phyloP scores from a whole-genome alignment of 2,797 vertebrate species.

The Heteromormyrus szaboi region DNA sequence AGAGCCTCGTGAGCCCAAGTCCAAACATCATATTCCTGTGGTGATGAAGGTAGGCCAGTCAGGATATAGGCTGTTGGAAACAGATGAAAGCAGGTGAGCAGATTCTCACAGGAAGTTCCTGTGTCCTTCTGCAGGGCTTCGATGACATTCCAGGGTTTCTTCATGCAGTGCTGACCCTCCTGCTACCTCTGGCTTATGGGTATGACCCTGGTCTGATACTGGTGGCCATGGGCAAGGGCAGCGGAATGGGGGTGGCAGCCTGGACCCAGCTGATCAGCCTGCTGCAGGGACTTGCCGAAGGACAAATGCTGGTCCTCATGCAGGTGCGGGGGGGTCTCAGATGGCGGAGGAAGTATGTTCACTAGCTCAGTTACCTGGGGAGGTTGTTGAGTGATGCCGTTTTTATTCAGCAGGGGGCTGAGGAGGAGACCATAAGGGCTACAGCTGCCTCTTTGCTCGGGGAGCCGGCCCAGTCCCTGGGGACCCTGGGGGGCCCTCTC shows the following conservation, averaged over 20 bases:
- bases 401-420: slow-evolving; percentile 33
- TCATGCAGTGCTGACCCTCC: slow-evolving; percentile 47
- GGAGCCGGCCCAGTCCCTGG: slow-evolving; percentile 45
- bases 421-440: slow-evolving; percentile 32
- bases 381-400: neutral
- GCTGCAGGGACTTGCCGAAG: slow-evolving; percentile 59
- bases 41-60: slow-evolving; percentile 32
- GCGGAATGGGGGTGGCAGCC: slow-evolving; percentile 25
- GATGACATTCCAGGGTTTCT: slow-evolving; percentile 46
- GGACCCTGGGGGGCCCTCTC: slow-evolving; percentile 32
- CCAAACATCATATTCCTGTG: slow-evolving; percentile 49
- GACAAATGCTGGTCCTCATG: slow-evolving; percentile 54
- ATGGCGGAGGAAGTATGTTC: neutral
- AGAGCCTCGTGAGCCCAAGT: slow-evolving; percentile 27
- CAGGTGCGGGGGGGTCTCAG: slow-evolving; percentile 44
- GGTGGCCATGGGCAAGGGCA: slow-evolving; percentile 35
- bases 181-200: slow-evolving; percentile 62
- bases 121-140: slow-evolving; percentile 40
- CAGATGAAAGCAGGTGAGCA: neutral
- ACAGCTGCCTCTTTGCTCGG: slow-evolving; percentile 55
- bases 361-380: neutral
- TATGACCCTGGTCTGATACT: slow-evolving; percentile 59
- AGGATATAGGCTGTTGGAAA: no score
- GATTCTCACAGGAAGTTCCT: neutral
- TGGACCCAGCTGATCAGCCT: slow-evolving; percentile 60